phyloP scores from a whole-genome alignment of 2,113 vertebrate species.

The Lasiurus cinereus region DNA sequence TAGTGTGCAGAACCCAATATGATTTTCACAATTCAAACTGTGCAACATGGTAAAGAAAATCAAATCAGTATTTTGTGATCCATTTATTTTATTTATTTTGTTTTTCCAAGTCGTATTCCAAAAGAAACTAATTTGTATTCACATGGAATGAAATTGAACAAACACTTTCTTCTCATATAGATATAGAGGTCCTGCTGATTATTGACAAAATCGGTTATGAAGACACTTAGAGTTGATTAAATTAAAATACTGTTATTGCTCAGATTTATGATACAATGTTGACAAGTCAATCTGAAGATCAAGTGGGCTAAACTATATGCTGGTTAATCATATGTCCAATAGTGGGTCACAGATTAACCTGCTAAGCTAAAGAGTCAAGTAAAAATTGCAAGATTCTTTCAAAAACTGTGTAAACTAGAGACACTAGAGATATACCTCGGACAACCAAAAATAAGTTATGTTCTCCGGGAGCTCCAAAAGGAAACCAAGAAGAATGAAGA shows the following conservation, averaged over 20 bases:
- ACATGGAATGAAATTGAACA: background rate
- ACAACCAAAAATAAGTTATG: background rate
- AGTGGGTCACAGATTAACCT: background rate
- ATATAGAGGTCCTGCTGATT: background rate
- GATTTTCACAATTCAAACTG: background rate
- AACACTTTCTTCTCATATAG: background rate
- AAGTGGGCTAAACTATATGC: background rate
- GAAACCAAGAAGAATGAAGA: background rate
- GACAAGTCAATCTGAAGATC: background rate
- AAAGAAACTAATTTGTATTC: background rate
- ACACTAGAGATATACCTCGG: background rate
- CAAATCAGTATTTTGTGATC: background rate
- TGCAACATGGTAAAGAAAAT: background rate
- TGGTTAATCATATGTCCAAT: background rate
- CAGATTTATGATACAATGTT: background rate
- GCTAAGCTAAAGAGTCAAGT: background rate
- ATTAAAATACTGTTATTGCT: background rate
- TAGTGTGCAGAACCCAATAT: background rate
- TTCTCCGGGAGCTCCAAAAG: background rate
- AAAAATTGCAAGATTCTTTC: background rate
- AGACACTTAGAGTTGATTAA: background rate
- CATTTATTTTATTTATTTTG: background rate
- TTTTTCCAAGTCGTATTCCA: background rate
- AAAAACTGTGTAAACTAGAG: background rate
- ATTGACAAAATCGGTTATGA: background rate